Conservation (phyloP, 2,113 vertebrate genomes). For the Hemibagrus wyckioides region DNA sequence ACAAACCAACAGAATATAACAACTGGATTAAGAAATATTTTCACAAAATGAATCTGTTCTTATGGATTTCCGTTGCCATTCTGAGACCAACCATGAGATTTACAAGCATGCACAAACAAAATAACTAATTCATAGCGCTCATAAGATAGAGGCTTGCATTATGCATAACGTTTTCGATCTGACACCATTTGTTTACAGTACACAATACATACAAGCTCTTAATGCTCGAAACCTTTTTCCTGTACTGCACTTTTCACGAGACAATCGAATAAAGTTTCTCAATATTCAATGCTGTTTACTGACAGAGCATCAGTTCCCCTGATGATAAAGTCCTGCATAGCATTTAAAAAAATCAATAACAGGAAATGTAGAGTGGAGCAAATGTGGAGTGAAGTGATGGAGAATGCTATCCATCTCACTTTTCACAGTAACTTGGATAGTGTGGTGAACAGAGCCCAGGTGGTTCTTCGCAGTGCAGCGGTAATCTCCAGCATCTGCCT, state of each 20-base stretch:
- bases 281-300: conserved; percentile 30
- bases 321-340: conserved; percentile 9
- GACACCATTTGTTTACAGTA: not conserved
- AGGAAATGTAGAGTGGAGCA: conserved; percentile 31
- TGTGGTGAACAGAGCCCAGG: conserved; percentile 79
- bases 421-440: conserved; percentile 87
- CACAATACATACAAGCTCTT: conserved; percentile 9
- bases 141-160: not conserved
- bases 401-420: conserved; percentile 67
- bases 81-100: not conserved
- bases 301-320: conserved; percentile 27
- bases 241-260: conserved; percentile 18
- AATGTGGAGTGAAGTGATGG: not conserved
- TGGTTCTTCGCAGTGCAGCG: conserved; percentile 85
- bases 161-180: conserved; percentile 12
- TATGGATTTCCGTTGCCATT: not conserved
- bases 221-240: conserved; percentile 14
- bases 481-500: conserved; percentile 90
- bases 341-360: conserved; percentile 47
- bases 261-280: conserved; percentile 33
- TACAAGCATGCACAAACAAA: not conserved
- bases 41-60: not conserved
- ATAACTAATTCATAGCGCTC: not conserved
- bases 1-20: not conserved
- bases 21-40: not conserved